Conservation (phyloP, 2,888 invertebrate genomes). For the Tetheella fluctuosa region DNA sequence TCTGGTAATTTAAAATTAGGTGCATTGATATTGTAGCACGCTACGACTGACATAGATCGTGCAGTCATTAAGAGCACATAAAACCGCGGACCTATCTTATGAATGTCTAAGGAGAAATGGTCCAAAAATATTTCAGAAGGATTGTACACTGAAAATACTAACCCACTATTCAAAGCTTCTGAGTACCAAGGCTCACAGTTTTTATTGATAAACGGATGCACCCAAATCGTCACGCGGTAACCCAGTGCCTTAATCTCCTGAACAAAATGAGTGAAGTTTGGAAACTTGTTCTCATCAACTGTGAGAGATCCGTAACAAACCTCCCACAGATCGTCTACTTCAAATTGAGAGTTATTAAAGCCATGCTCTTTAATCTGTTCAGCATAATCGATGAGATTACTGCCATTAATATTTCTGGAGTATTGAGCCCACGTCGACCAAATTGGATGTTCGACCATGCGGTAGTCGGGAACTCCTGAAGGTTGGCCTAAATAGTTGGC, state of each 20-base stretch:
- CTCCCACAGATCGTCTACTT: conserved; percentile 96
- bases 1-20: too few species aligned
- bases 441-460: conserved; percentile 90
- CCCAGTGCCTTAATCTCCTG: conserved; percentile 85
- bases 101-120: too few species aligned
- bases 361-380: conserved; percentile 85
- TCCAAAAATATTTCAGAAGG: neutral
- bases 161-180: conserved; percentile 83
- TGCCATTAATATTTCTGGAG: conserved; percentile 85
- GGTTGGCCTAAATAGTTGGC: conserved; percentile 86
- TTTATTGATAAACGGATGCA: conserved; percentile 93
- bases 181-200: conserved; percentile 86
- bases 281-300: conserved; percentile 89
- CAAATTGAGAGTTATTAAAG: conserved; percentile 89
- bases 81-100: too few species aligned
- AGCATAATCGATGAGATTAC: conserved; percentile 86
- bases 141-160: conserved; percentile 35
- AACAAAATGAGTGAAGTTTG: conserved; percentile 86
- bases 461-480: conserved; percentile 83
- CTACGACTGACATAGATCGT: neutral
- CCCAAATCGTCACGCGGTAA: conserved; percentile 92
- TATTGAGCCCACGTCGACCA: conserved; percentile 96
- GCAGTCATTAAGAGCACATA: neutral
- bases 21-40: neutral
- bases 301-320: conserved; percentile 91